Evolutionary conservation across 2,888 invertebrate species (phyloP).

Genomic region (Drosophila heteroneura): DNA sequence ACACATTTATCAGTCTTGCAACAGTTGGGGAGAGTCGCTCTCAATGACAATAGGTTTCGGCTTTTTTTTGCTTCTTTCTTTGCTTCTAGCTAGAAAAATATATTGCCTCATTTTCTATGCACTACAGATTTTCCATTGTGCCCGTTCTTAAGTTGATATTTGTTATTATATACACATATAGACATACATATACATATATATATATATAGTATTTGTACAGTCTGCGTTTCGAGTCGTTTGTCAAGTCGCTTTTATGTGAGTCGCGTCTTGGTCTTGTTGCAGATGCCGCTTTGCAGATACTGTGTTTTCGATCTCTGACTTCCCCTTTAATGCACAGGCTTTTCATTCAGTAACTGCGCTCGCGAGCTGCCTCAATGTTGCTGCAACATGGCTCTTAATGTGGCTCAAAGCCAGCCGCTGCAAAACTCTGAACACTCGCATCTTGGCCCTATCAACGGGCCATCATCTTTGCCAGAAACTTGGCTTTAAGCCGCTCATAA

Average conservation of each 20-base stretch:
- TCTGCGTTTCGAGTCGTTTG: conserved; percentile 7
- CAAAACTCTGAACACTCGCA: conserved; percentile 15
- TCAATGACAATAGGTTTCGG: conserved; percentile 7
- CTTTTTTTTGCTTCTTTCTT: conserved; percentile 5
- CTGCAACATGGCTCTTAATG: conserved; percentile 22
- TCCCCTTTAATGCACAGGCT: conserved; percentile 62
- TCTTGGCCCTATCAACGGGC: conserved; percentile 49
- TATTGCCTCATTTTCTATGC: conserved; percentile 62
- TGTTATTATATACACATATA: conserved; percentile 23
- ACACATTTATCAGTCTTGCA: conserved; percentile 75
- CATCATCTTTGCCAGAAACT: conserved; percentile 75
- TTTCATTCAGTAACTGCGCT: conserved; percentile 65
- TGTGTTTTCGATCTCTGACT: conserved; percentile 48
- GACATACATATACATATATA: not conserved
- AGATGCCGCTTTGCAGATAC: conserved; percentile 62
- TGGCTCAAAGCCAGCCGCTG: conserved; percentile 48
- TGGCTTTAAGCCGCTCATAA: conserved; percentile 70
- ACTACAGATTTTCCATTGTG: conserved; percentile 58
- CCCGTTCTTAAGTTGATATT: conserved; percentile 45
- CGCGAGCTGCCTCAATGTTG: conserved; percentile 12
- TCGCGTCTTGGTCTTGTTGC: conserved; percentile 10
- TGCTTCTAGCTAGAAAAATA: conserved; percentile 42
- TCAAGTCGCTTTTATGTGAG: conserved; percentile 22
- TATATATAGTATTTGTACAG: conserved; percentile 23
- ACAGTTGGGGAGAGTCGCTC: conserved; percentile 20